A percentile compares a stretch with the other conserved stretches of the same genome.
phyloP scores from a whole-genome alignment of 2,888 invertebrate species.

The Buathra laborator region DNA sequence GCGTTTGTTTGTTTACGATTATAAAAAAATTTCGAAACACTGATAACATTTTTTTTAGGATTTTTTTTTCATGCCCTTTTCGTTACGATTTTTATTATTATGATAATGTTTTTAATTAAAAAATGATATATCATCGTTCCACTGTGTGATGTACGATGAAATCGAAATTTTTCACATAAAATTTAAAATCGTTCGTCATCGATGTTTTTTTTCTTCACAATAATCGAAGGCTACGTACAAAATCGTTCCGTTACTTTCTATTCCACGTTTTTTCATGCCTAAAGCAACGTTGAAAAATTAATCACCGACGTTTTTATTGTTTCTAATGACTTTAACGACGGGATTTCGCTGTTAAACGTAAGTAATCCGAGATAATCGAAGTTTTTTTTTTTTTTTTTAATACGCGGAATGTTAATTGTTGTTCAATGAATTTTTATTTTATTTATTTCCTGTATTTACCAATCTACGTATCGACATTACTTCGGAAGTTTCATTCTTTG shows the following conservation, averaged over 20 bases:
- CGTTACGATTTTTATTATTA: background rate
- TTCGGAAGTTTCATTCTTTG: background rate
- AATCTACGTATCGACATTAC: background rate
- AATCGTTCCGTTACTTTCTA: too few relatives aligned
- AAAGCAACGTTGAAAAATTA: background rate
- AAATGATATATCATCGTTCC: constrained; percentile 1
- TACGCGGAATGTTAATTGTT: background rate
- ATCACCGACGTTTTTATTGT: background rate
- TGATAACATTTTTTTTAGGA: background rate
- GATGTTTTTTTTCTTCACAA: too few relatives aligned
- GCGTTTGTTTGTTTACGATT: too few relatives aligned
- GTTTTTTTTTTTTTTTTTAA: too few relatives aligned
- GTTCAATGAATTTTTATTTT: background rate
- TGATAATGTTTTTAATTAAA: background rate
- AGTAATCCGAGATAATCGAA: background rate
- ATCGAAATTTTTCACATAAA: background rate
- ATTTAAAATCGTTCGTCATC: background rate
- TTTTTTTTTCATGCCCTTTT: background rate
- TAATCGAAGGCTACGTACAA: too few relatives aligned
- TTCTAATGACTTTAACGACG: background rate
- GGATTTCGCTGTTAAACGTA: background rate
- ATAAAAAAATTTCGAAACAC: too few relatives aligned
- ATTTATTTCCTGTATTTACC: background rate
- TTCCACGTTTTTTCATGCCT: too few relatives aligned
- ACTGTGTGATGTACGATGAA: background rate